phyloP scores from a whole-genome alignment of 2,113 vertebrate species.

The Rhinogobius similis region DNA sequence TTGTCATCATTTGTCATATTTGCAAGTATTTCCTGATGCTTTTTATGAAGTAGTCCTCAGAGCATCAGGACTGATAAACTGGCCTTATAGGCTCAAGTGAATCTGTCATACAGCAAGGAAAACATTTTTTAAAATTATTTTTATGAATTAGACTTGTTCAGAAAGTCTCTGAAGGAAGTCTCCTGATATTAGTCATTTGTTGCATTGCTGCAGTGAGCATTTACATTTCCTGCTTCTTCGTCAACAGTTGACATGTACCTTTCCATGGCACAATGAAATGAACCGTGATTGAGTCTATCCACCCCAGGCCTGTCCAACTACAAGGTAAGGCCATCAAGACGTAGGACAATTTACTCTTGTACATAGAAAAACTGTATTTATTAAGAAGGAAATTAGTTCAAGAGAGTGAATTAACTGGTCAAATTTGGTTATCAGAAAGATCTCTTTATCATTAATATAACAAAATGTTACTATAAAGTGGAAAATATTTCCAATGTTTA shows the following conservation, averaged over 20 bases:
- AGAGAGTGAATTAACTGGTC: neutral
- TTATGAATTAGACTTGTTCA: neutral
- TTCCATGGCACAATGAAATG: slow-evolving; percentile 25
- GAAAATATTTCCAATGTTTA: neutral
- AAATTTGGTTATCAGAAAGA: neutral
- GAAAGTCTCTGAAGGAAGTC: slow-evolving; percentile 20
- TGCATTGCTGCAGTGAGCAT: neutral
- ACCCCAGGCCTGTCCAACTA: slow-evolving; percentile 8
- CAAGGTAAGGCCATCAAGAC: slow-evolving; percentile 40
- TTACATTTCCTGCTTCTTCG: slow-evolving; percentile 59
- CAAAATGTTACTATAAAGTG: neutral
- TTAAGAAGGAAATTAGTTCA: neutral
- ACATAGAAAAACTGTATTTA: neutral
- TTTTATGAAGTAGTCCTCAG: slow-evolving; percentile 16
- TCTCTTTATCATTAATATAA: neutral
- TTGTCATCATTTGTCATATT: neutral
- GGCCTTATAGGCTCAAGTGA: neutral
- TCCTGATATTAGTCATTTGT: neutral
- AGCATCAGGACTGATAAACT: slow-evolving; percentile 3
- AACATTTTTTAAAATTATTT: neutral
- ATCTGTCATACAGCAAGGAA: slow-evolving; percentile 32
- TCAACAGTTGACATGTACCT: neutral
- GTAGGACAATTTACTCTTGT: no score
- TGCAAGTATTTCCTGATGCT: slow-evolving; percentile 45
- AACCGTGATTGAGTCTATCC: slow-evolving; percentile 8